Evolutionary conservation across 2,888 invertebrate genomes (phyloP).

Genomic region (Julus scandinavius): DNA sequence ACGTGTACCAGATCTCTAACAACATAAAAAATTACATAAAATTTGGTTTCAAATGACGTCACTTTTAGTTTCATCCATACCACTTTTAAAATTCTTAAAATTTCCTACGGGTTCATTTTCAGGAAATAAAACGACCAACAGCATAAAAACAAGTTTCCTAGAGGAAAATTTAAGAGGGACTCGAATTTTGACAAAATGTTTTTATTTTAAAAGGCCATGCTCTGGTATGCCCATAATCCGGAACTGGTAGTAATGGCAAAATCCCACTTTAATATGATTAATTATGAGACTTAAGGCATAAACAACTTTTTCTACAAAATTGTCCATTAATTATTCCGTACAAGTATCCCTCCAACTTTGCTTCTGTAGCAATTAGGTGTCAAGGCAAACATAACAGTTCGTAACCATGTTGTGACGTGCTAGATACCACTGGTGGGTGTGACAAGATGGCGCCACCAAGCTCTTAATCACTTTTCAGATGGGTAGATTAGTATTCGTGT

Average conservation of each 20-base stretch:
- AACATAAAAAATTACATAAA: neutral
- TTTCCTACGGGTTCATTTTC: no score
- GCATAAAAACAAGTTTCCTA: neutral
- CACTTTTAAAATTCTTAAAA: no score
- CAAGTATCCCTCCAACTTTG: neutral
- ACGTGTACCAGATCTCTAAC: neutral
- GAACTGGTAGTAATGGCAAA: neutral
- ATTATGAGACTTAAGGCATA: neutral
- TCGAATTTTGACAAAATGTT: no score
- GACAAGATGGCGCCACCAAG: neutral
- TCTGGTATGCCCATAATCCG: neutral
- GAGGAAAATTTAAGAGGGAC: no score
- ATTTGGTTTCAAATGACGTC: no score
- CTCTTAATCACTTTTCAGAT: neutral
- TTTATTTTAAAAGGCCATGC: no score
- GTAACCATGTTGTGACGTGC: neutral
- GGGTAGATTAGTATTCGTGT: neutral
- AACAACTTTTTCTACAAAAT: neutral
- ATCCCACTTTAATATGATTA: neutral
- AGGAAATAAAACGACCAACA: no score
- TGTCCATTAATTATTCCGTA: neutral
- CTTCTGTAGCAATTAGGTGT: neutral
- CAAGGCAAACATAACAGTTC: neutral
- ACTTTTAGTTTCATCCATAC: no score
- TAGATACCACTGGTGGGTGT: neutral